phyloP scores from a whole-genome alignment of 2,113 vertebrate species.

The Alaudala cheleensis region DNA sequence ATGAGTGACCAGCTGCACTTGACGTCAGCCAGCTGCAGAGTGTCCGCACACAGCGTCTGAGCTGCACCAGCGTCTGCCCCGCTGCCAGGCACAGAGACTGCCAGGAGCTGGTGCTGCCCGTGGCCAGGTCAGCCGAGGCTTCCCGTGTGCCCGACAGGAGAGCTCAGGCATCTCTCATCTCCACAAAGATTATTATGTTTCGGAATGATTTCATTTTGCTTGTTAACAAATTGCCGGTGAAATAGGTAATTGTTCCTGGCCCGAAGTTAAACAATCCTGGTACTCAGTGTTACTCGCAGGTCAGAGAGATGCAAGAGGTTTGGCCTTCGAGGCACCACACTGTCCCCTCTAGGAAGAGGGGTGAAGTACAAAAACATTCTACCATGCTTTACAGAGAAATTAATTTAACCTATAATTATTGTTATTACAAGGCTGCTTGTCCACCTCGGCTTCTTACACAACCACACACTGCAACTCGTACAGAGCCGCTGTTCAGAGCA shows the following conservation, averaged over 20 bases:
- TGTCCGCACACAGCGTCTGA: not conserved
- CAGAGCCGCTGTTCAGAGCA: not conserved
- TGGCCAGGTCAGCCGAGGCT: fast-evolving
- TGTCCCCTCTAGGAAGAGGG: constrained; percentile 51
- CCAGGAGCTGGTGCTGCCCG: not conserved
- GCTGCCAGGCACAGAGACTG: fast-evolving
- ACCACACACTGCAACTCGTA: not conserved
- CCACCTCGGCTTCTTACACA: not conserved
- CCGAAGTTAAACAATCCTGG: not conserved
- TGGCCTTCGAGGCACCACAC: constrained; percentile 29
- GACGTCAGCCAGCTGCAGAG: not conserved
- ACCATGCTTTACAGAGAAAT: not conserved
- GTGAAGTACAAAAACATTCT: constrained; percentile 60
- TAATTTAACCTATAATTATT: not conserved
- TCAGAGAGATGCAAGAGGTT: not conserved
- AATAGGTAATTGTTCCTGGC: not conserved
- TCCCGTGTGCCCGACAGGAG: fast-evolving
- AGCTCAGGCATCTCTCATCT: not conserved
- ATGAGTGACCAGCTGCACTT: not conserved
- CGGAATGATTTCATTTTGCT: not conserved
- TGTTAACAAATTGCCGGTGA: not conserved
- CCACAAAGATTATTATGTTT: not conserved
- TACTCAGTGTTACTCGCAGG: not conserved
- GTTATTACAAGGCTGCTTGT: not conserved
- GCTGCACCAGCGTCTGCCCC: fast-evolving